These are phyloP conservation scores for Drosophila ustulata DNA, from an alignment of 2,888 invertebrate genomes.

Conservation along the genomic window DNA sequence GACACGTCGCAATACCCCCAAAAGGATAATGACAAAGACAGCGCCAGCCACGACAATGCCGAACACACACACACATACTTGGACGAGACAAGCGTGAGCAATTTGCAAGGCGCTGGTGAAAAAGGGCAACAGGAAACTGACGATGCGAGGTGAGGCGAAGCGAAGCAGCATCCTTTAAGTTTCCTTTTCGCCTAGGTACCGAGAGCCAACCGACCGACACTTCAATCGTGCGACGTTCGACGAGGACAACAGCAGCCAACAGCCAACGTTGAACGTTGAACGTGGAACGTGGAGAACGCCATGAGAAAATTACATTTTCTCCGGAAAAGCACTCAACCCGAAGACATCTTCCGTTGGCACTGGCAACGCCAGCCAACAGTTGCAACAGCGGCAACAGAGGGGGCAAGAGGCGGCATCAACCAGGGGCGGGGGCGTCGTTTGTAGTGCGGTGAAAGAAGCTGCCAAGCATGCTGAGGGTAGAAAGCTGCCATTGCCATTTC, in stretches of 20 bases:
- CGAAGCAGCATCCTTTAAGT: constrained; percentile 73
- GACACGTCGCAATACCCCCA: constrained; percentile 81
- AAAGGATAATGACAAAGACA: constrained; percentile 82
- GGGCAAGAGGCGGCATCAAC: background rate
- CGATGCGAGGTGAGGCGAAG: constrained; percentile 36
- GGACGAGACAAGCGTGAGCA: constrained; percentile 73
- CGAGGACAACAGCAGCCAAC: constrained; percentile 28
- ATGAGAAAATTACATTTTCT: constrained; percentile 82
- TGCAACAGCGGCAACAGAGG: background rate
- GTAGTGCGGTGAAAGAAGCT: constrained; percentile 38
- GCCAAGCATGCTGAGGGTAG: constrained; percentile 47
- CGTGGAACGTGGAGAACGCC: constrained; percentile 57
- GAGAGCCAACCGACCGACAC: constrained; percentile 65
- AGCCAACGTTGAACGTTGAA: background rate
- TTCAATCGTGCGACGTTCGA: constrained; percentile 78
- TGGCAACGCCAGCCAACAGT: constrained; percentile 55
- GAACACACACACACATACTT: constrained; percentile 29
- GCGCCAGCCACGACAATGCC: constrained; percentile 78
- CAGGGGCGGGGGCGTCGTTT: background rate
- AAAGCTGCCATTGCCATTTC: constrained; percentile 69
- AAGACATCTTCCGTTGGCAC: constrained; percentile 77
- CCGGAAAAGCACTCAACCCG: constrained; percentile 81
- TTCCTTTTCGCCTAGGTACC: constrained; percentile 79
- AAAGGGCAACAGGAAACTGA: constrained; percentile 78
- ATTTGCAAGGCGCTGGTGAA: constrained; percentile 76